A percentile compares a stretch with the other conserved stretches of the same genome.
phyloP scores from a whole-genome alignment of 2,888 invertebrate genomes.

The Galeopsomyia nigrocyanea region DNA sequence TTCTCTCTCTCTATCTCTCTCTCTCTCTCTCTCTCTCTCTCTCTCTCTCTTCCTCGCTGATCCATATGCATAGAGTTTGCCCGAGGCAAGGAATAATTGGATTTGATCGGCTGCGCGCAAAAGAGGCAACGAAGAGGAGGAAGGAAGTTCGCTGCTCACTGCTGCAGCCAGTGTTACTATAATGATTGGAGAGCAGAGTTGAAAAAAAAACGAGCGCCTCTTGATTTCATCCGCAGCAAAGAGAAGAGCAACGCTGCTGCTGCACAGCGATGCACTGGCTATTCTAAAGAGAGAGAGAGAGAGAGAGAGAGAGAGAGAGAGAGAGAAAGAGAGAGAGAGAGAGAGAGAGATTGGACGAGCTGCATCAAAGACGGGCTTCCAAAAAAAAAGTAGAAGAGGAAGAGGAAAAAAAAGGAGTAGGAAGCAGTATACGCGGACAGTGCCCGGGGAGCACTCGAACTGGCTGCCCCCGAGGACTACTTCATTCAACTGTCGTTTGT shows the following conservation, averaged over 20 bases:
- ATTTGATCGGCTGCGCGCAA: slow-evolving; percentile 41
- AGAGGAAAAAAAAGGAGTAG: background rate
- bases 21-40: background rate
- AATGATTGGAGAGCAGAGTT: slow-evolving; percentile 4
- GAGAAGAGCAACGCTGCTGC: background rate
- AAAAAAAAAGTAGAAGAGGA: background rate
- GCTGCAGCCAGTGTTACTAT: slow-evolving; percentile 11
- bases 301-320: background rate
- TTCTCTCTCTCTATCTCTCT: no score
- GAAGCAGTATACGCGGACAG: slow-evolving; percentile 1
- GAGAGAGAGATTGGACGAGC: background rate
- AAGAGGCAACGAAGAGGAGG: background rate
- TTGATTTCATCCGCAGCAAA: slow-evolving; percentile 39
- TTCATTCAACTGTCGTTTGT: slow-evolving; percentile 54
- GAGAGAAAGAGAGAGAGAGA: background rate
- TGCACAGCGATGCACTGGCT: no score
- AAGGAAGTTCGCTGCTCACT: background rate
- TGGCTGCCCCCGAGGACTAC: slow-evolving; percentile 47
- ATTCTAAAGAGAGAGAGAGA: background rate
- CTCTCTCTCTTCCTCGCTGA: background rate
- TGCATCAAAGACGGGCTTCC: background rate
- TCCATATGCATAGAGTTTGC: slow-evolving; percentile 39
- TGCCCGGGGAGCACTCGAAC: slow-evolving; percentile 45
- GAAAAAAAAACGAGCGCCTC: slow-evolving; percentile 13
- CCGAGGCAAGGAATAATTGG: slow-evolving; percentile 42